A percentile compares a stretch with the other conserved stretches of the same genome.
These are phyloP conservation scores for Cecidostiba fungosa DNA, from an alignment of 2,888 invertebrate genomes.

Conservation along the genomic window DNA sequence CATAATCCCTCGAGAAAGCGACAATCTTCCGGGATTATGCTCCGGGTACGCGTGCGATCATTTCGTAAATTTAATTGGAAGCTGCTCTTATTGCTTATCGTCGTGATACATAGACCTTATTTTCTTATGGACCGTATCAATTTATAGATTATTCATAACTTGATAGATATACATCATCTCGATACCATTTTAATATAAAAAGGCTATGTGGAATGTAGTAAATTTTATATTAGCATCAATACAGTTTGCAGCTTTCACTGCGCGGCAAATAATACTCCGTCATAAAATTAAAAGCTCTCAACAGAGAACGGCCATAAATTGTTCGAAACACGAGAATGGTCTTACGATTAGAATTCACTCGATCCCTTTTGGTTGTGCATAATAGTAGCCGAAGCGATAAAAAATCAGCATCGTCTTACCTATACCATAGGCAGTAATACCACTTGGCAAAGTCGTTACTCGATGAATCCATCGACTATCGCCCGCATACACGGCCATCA, in stretches of 20 bases:
- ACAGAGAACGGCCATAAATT: neutral
- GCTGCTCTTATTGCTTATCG: neutral
- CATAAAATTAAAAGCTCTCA: slow-evolving; percentile 7
- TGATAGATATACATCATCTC: too few species aligned
- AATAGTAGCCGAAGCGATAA: neutral
- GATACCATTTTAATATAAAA: too few species aligned
- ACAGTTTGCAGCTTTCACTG: too few species aligned
- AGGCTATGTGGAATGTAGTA: too few species aligned
- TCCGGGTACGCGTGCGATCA: neutral
- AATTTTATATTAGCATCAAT: too few species aligned
- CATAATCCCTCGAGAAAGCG: slow-evolving; percentile 48
- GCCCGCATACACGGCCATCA: neutral
- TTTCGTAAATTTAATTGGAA: neutral
- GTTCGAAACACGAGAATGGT: neutral
- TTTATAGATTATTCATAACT: too few species aligned
- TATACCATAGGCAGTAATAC: neutral
- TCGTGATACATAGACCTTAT: too few species aligned
- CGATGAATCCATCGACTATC: slow-evolving; percentile 17
- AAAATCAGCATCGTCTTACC: neutral
- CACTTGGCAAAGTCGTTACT: neutral
- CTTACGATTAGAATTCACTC: slow-evolving; percentile 9
- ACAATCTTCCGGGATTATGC: slow-evolving; percentile 41
- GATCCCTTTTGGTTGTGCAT: neutral
- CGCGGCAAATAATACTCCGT: neutral
- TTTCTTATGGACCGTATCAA: too few species aligned